phyloP scores from a whole-genome alignment of 1,140 invertebrate genomes.

The Anthonomus grandis region DNA sequence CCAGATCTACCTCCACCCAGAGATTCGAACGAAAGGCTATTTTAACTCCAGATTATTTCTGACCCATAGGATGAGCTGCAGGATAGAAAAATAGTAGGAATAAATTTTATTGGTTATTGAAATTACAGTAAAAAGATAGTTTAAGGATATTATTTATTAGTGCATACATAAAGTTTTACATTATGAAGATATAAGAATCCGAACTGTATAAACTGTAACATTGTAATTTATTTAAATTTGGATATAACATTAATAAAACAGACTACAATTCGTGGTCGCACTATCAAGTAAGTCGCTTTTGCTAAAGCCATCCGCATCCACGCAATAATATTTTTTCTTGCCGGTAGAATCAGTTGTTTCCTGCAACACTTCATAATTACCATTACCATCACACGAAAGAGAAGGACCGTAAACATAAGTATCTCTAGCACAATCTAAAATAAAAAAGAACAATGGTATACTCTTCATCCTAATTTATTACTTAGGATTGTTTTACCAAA shows the following conservation, averaged over 20 bases:
- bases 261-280: slow-evolving; percentile 8
- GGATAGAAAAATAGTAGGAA: no score
- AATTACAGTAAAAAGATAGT: no score
- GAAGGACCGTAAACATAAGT: slow-evolving; percentile 6
- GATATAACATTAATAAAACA: slow-evolving; percentile 17
- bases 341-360: background rate
- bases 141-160: no score
- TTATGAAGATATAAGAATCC: no score
- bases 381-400: slow-evolving; percentile 10
- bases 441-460: background rate
- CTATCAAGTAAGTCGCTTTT: slow-evolving; percentile 11
- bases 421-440: slow-evolving; percentile 25
- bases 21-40: no score
- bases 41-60: no score
- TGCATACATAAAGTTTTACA: no score
- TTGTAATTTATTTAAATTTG: no score
- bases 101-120: no score
- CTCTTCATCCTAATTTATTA: background rate
- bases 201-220: no score
- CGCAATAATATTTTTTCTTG: slow-evolving; percentile 21
- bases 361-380: slow-evolving; percentile 25
- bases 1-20: no score
- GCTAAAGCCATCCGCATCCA: slow-evolving; percentile 24
- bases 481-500: background rate
- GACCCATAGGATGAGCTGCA: no score